Evolutionary conservation across 2,888 invertebrate genomes (phyloP).

Genomic region (Acleris laterana): DNA sequence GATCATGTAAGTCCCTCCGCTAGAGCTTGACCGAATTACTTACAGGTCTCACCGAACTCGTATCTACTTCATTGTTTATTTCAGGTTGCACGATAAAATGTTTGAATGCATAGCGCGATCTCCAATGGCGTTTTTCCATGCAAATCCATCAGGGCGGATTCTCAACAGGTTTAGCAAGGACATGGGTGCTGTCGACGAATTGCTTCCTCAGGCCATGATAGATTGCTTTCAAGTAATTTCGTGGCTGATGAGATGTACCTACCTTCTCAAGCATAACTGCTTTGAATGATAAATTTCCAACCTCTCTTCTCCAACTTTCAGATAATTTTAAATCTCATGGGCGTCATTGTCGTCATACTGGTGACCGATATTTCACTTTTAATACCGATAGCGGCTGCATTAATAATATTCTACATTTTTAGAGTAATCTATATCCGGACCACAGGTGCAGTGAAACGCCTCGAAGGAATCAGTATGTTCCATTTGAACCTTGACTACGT

Average conservation of each 20-base stretch:
- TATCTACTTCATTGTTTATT: neutral
- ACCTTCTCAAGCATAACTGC: too few species aligned
- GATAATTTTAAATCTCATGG: conserved; percentile 90
- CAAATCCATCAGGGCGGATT: conserved; percentile 92
- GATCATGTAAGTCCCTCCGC: conserved; percentile 65
- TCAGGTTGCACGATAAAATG: conserved; percentile 87
- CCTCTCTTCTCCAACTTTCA: conserved; percentile 64
- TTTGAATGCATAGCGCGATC: conserved; percentile 83
- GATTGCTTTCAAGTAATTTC: conserved; percentile 85
- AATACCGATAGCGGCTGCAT: conserved; percentile 82
- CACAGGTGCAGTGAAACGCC: conserved; percentile 88
- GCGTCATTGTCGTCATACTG: conserved; percentile 90
- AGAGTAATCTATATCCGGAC: conserved; percentile 87
- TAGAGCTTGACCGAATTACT: neutral
- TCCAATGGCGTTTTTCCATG: conserved; percentile 89
- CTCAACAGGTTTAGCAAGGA: conserved; percentile 93
- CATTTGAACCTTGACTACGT: too few species aligned
- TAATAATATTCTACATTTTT: conserved; percentile 85
- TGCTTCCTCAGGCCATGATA: conserved; percentile 89
- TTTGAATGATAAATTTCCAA: neutral
- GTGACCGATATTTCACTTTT: conserved; percentile 81
- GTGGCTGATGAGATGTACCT: too few species aligned
- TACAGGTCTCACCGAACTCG: too few species aligned
- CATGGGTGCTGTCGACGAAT: conserved; percentile 91
- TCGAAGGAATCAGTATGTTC: conserved; percentile 87